Base-by-base conservation (phyloP, 2,797 vertebrate species). In the Podarcis lilfordi region DNA sequence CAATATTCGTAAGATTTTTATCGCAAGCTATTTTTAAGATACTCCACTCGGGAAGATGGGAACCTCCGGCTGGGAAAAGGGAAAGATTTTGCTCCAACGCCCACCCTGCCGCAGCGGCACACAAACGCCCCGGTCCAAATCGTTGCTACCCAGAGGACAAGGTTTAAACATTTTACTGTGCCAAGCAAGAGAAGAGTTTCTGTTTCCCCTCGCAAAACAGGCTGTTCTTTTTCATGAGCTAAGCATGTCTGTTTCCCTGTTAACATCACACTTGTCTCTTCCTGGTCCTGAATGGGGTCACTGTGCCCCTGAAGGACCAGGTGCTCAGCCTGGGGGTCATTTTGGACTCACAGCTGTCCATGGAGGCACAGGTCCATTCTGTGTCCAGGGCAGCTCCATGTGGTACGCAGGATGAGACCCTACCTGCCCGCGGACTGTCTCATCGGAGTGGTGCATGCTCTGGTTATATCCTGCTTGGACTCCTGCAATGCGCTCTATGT, bases 1-100 rank as follows among this genome's bases (percentile, higher is more conserved):
- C 91, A 90, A 91, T 90, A 92, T 90, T n/a, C 80, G 2, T 91
- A 89, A 91, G 89, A 91, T 90, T 83, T 88, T 94, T 90, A 92
- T 91, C 89, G 71, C 13, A 7, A 88, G 90, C 90, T 93, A 89
- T 92, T 95, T 89, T 93, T 92, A 92, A 85, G 85, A 80, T 79
- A 27, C n/a, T 32, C 77, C 64, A 74, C 87, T n/a, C 29, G 5
- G 90, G 80, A 80, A 76, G 10, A 82, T 50, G 45, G 84, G 27
- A 77, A 29, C 75, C 79, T 66, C 8, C 0, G 21, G 27, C 85
- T 59, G 92, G 93, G 91, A 94, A 91, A 5, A 0, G 37, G 8
- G 5, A 72, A 59, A 55, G 50, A 15, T 55, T 55, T 55, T 3
- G 32, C 76, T 0, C 75, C 79, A 0, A 3, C 68, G 50, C 50